A percentile compares a stretch with the other conserved stretches of the same genome.
phyloP scores from a whole-genome alignment of 2,797 vertebrate species.

The Emys orbicularis region DNA sequence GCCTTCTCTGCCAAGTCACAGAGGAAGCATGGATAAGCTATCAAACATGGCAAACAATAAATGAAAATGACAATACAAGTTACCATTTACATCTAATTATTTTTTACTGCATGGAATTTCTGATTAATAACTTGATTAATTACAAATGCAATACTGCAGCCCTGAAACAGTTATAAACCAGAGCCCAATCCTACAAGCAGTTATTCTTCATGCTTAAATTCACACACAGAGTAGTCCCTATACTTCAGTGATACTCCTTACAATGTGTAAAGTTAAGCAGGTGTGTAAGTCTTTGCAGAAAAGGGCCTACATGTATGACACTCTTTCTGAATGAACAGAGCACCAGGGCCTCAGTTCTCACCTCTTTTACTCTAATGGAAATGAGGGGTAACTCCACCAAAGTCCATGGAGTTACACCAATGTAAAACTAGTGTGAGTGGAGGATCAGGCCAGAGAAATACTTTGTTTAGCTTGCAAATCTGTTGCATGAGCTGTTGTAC shows the following conservation, averaged over 20 bases:
- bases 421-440: not conserved
- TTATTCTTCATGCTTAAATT: not conserved
- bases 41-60: constrained; percentile 1
- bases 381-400: not conserved
- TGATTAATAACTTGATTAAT: not conserved
- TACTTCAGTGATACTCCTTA: not conserved
- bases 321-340: not conserved
- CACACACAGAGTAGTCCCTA: not conserved
- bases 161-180: not conserved
- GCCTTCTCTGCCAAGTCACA: not conserved
- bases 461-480: not conserved
- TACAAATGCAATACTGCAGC: not conserved
- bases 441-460: not conserved
- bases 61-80: not conserved
- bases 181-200: not conserved
- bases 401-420: not conserved
- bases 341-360: not conserved
- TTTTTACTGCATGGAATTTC: not conserved
- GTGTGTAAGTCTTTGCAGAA: not conserved
- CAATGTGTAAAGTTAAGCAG: not conserved
- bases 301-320: too few species aligned
- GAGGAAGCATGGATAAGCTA: not conserved
- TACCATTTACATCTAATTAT: constrained; percentile 17
- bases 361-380: not conserved
- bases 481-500: not conserved